Percentiles rank a stretch among this genome's conserved stretches.
phyloP scores from a whole-genome alignment of 2,797 vertebrate species.

The Clarias pachynema region DNA sequence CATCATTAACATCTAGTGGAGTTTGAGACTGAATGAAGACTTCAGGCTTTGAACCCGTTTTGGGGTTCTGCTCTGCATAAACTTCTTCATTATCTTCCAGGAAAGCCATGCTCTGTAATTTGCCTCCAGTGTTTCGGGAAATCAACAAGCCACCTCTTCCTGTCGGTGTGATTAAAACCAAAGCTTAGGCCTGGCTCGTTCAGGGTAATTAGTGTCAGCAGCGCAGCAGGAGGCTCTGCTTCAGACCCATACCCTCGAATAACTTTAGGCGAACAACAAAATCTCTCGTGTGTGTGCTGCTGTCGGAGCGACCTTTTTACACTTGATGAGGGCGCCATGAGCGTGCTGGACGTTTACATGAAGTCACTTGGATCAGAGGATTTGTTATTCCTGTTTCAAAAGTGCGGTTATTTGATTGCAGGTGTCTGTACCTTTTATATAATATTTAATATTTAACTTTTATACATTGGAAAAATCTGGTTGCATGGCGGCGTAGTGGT shows the following conservation, averaged over 20 bases:
- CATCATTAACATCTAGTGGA: conserved; percentile 8
- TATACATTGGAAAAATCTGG: background rate
- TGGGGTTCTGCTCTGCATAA: background rate
- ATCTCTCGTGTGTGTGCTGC: background rate
- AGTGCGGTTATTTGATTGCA: background rate
- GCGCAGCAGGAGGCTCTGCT: conserved; percentile 19
- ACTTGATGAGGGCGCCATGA: background rate
- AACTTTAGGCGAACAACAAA: conserved; percentile 3
- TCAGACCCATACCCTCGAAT: background rate
- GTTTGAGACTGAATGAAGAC: background rate
- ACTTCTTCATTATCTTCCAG: conserved; percentile 60
- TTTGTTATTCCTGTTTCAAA: background rate
- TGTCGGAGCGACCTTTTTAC: background rate
- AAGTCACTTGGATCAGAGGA: conserved; percentile 1
- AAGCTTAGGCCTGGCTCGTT: conserved; percentile 31
- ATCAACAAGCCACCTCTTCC: conserved; percentile 39
- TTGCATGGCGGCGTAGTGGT: too few species aligned
- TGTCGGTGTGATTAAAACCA: conserved; percentile 32
- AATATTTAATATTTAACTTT: background rate
- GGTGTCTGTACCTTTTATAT: background rate
- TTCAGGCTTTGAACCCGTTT: background rate
- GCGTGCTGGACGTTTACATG: background rate
- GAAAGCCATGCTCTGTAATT: conserved; percentile 49
- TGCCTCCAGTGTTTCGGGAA: conserved; percentile 50
- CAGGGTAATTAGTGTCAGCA: conserved; percentile 31